These are phyloP conservation scores for Condylura cristata DNA, from an alignment of 2,113 vertebrate species.

Conservation along the genomic window DNA sequence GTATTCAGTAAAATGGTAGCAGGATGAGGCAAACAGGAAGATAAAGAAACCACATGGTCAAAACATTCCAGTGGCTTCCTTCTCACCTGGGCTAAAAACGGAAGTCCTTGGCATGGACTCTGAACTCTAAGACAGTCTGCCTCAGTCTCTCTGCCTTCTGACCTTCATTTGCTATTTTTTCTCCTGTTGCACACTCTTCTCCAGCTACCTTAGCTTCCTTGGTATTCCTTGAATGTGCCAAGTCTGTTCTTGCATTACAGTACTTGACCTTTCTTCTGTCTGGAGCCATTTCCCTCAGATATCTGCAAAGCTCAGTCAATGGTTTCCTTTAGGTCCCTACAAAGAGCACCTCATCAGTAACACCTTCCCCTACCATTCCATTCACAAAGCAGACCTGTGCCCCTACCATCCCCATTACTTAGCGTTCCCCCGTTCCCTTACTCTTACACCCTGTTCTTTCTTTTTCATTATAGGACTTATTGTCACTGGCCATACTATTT, in stretches of 20 bases:
- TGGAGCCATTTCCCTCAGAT: background rate
- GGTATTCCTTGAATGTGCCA: background rate
- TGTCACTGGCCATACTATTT: background rate
- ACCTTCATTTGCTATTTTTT: background rate
- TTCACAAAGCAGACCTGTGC: background rate
- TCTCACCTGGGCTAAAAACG: background rate
- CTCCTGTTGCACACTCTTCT: background rate
- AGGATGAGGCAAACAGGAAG: slow-evolving; percentile 15
- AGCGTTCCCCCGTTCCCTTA: no score
- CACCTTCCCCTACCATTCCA: background rate
- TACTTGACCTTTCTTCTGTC: background rate
- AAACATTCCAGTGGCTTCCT: background rate
- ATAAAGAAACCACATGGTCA: background rate
- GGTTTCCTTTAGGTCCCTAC: background rate
- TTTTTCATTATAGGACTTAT: background rate
- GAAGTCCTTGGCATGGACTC: background rate
- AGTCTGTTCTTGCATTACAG: background rate
- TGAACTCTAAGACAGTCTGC: background rate
- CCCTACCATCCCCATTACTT: no score
- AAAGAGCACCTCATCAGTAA: background rate
- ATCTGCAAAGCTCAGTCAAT: background rate
- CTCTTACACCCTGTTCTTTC: no score
- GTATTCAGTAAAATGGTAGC: background rate
- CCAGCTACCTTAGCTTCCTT: background rate
- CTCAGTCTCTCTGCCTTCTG: background rate